A percentile compares a stretch with the other conserved stretches of the same genome.
Evolutionary conservation across 2,888 invertebrate genomes (phyloP).

Genomic region (Clistopyga incitator): DNA sequence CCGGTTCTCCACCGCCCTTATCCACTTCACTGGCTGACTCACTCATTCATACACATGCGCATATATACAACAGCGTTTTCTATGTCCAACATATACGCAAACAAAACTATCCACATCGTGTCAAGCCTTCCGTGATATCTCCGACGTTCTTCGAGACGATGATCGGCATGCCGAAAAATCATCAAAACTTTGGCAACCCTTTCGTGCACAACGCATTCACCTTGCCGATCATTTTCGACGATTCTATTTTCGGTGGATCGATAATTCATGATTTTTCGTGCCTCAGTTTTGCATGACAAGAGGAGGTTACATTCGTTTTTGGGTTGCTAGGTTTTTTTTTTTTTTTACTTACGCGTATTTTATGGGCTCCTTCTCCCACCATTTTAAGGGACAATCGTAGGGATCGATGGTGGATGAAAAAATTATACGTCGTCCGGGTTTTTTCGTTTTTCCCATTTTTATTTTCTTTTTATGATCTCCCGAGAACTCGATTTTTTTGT

Average conservation of each 20-base stretch:
- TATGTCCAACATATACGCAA: slow-evolving; percentile 26
- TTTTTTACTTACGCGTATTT: slow-evolving; percentile 73
- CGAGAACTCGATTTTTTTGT: neutral
- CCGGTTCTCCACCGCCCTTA: slow-evolving; percentile 28
- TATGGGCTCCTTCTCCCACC: slow-evolving; percentile 71
- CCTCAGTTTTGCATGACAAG: neutral
- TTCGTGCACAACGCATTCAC: neutral
- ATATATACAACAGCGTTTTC: neutral
- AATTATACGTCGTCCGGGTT: slow-evolving; percentile 35
- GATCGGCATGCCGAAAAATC: slow-evolving; percentile 66
- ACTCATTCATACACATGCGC: neutral
- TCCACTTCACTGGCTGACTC: slow-evolving; percentile 22
- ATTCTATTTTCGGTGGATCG: slow-evolving; percentile 51
- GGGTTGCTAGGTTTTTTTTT: neutral
- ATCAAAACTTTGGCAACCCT: slow-evolving; percentile 55
- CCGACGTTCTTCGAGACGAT: slow-evolving; percentile 60
- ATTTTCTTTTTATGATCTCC: slow-evolving; percentile 22
- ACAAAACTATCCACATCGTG: slow-evolving; percentile 51
- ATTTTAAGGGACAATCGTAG: slow-evolving; percentile 67
- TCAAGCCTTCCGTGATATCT: slow-evolving; percentile 66
- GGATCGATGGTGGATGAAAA: slow-evolving; percentile 68
- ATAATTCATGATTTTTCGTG: slow-evolving; percentile 16
- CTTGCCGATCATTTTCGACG: slow-evolving; percentile 33
- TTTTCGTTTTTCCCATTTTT: slow-evolving; percentile 45
- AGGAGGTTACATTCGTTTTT: neutral